Evolutionary conservation across 1,140 invertebrate species (phyloP), one percentile per base, ranked within the genome.

Genomic region (Aethina tumida): DNA sequence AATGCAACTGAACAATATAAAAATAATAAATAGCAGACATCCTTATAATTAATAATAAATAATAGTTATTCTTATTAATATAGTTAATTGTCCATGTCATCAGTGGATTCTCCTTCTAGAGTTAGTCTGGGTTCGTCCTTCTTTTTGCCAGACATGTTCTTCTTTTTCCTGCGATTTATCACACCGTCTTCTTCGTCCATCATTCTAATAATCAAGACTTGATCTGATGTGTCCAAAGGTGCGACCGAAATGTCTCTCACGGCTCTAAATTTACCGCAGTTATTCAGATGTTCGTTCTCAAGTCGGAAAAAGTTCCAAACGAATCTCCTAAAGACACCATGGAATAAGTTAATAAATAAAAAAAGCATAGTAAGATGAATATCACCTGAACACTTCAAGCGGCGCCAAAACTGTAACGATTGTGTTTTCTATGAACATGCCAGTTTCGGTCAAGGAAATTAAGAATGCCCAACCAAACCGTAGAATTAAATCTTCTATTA

Each of bases 271-370:
- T 98, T 93, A 66, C 96, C 96, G 69, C 95, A 99, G 68, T 99
- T 99, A 67, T 99, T 99, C 4, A 99, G 69, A 74, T 99, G 97
- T 58, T 99, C 97, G 67, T 99, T 99, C 68, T 99, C 97, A 45
- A 99, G 63, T 1, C 97, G 94, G 70, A 99, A 98, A 63, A 95
- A 99, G 65, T 99, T 99, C 97, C 97, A 99, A 21, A 99, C 80
- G 68, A 99, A 99, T 39, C 95, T 73, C 53, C 92, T 93, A 51
- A 22, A 44, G n/a, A n/a, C n/a, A n/a, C n/a, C n/a, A n/a, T n/a
- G n/a, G n/a, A n/a, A n/a, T n/a, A n/a, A n/a, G n/a, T n/a, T n/a
- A n/a, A 57, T 26, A 24, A 36, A 39, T 35, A 24, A 29, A 38
- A 37, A 35, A 36, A 20, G 7, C 4, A 36, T 26, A 6, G 3